Percentiles rank a stretch among this genome's conserved stretches.
phyloP scores from a whole-genome alignment of 2,113 vertebrate species.

The Speoplatyrhinus poulsoni region DNA sequence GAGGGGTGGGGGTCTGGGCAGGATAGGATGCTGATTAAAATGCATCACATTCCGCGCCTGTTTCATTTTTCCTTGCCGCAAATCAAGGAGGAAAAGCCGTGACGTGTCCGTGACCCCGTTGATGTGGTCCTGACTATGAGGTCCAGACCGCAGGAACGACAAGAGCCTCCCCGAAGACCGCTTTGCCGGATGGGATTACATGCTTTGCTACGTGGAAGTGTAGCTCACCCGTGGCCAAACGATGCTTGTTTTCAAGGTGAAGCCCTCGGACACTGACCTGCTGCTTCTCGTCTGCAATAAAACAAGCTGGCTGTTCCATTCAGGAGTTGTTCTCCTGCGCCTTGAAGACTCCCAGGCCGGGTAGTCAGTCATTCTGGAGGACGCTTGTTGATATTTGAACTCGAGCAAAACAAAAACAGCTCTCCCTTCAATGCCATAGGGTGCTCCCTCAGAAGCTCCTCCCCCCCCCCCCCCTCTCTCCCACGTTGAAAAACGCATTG shows the following conservation, averaged over 20 bases:
- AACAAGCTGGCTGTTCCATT: not conserved
- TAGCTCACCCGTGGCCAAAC: slow-evolving; percentile 22
- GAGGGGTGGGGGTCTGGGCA: not conserved
- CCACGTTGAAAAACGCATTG: no score
- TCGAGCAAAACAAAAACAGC: no score
- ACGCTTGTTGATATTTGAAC: no score
- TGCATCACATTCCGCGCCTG: slow-evolving; percentile 20
- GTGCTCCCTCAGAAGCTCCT: no score
- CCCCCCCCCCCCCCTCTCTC: no score
- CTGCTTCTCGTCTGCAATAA: slow-evolving; percentile 33
- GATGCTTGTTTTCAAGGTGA: slow-evolving; percentile 35
- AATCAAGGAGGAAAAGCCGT: slow-evolving; percentile 9
- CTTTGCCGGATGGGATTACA: slow-evolving; percentile 13
- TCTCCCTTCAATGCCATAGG: no score
- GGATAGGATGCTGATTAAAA: slow-evolving; percentile 14
- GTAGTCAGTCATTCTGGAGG: no score
- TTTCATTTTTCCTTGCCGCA: slow-evolving; percentile 16
- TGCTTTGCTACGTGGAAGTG: slow-evolving; percentile 7
- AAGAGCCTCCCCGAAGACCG: slow-evolving; percentile 46
- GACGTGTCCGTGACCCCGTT: slow-evolving; percentile 57
- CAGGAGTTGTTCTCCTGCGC: slow-evolving; percentile 30
- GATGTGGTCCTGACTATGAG: slow-evolving; percentile 21
- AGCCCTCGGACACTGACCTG: slow-evolving; percentile 9
- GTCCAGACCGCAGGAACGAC: slow-evolving; percentile 62
- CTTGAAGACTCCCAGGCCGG: not conserved